Evolutionary conservation across 2,888 invertebrate genomes (phyloP), one percentile per base, ranked within the genome.

Genomic region (Apodemia mormo): DNA sequence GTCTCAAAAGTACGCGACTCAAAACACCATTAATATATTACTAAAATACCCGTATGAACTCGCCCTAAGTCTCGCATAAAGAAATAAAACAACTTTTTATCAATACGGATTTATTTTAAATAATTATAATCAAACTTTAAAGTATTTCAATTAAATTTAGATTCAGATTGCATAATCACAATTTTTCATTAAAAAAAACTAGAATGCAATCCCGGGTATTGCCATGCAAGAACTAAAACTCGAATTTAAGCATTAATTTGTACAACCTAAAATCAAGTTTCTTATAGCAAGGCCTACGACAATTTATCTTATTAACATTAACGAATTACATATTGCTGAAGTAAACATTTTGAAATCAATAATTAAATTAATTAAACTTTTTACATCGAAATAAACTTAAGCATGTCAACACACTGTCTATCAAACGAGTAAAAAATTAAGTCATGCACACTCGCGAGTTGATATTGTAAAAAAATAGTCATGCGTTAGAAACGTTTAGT

Each of bases 371-470:
- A 78, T 77, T 73, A 78, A 43, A 66, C 77, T 76, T 71, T 79
- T 8, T 40, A 82, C 78, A 79, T 49, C 14, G 12, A 82, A 80
- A 74, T 68, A 73, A 71, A 76, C 70, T 83, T 78, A 77, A 77
- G 77, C 84, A 88, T 87, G 92, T 92, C 92, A 90, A 73, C 82
- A 80, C 76, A 77, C 84, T 45, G 76, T 77, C 74, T 65, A 73
- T 73, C 68, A 69, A 73, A 74, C 71, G 74, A 71, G 74, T 72
- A 74, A 45, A 73, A 82, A 80, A 78, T 78, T 77, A 79, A 81
- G 92, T 90, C 92, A 92, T 93, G 92, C 92, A 92, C 80, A 90
- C 90, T 89, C 89, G 88, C 90, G 87, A 90, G 91, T 92, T 90
- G 84, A 80, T 76, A 82, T 82, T 78, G 81, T 89, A 89, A 82